Evolutionary conservation across 2,888 invertebrate species (phyloP), one percentile per base, ranked within the genome.

Genomic region (Urechis unicinctus): DNA sequence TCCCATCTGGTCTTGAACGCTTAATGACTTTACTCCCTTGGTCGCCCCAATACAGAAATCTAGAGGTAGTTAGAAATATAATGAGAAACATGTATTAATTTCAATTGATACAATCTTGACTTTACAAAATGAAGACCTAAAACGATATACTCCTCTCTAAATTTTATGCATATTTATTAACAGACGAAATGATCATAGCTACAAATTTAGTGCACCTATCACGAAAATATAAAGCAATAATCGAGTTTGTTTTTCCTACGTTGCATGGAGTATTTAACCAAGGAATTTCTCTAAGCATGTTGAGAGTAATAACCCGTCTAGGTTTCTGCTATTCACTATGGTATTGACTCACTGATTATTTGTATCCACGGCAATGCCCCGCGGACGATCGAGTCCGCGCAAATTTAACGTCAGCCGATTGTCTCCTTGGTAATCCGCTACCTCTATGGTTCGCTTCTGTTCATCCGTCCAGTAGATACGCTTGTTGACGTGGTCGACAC

Each of bases 391-490:
- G 28, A 69, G 65, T 26, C 62, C 64, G 3, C 62, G 57, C n/a
- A 36, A 46, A 17, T 47, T 28, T 3, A 74, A 64, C 26, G 69
- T 62, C 9, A 67, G 58, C 17, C 70, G 55, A 2, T 68, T 66
- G 3, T 54, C 57, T 22, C 72, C 70, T 48, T 72, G 67, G 58
- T 71, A 72, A 60, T 71, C 69, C 29, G 70, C 62, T 22, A 74
- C 62, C 56, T 72, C 71, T 3, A 74, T 56, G 3, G 68, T 69
- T 45, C 61, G 57, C 49, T 60, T 63, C 24, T 60, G 59, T n/a
- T 64, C 61, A 55, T 74, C 73, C 24, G 73, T 71, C 74, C 74
- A 74, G 63, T 73, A 74, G 24, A 74, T 56, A 52, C 71, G 71
- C 28, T 65, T 64, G 4, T 70, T 68, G 1, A 68, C 62, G 70